Percentiles rank a stretch among this genome's conserved stretches.
Conservation (phyloP, 2,888 invertebrate species). For the Camponotus fellah region DNA sequence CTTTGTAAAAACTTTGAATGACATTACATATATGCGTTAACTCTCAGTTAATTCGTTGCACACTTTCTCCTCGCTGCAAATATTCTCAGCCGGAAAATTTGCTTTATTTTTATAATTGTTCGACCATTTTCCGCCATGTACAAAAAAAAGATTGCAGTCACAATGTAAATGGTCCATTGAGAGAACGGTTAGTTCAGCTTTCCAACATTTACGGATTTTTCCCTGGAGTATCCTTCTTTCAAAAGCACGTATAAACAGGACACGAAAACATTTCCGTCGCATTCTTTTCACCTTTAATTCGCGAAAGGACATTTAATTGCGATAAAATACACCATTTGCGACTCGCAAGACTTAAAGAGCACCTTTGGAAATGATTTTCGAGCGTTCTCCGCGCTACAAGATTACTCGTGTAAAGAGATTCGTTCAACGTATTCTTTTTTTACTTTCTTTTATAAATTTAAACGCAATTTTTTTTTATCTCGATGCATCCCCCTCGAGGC, state of each 20-base stretch:
- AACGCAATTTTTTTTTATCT: background rate
- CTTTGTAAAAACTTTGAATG: slow-evolving; percentile 27
- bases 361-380: slow-evolving; percentile 23
- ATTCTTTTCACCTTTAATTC: slow-evolving; percentile 49
- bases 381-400: background rate
- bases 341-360: slow-evolving; percentile 21
- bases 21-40: slow-evolving; percentile 22
- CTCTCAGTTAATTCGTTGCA: slow-evolving; percentile 34
- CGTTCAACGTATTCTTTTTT: slow-evolving; percentile 8
- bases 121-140: slow-evolving; percentile 26
- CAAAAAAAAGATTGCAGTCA: background rate
- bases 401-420: slow-evolving; percentile 30
- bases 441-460: slow-evolving; percentile 14
- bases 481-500: background rate
- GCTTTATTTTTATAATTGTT: slow-evolving; percentile 47
- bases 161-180: slow-evolving; percentile 50
- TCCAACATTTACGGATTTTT: slow-evolving; percentile 50
- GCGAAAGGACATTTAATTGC: slow-evolving; percentile 46
- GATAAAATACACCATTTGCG: slow-evolving; percentile 38
- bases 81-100: slow-evolving; percentile 27
- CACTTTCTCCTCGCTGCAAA: slow-evolving; percentile 32
- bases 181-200: slow-evolving; percentile 42
- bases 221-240: slow-evolving; percentile 45
- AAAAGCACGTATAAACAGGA: slow-evolving; percentile 48
- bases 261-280: slow-evolving; percentile 48